A percentile compares a stretch with the other conserved stretches of the same genome.
Evolutionary conservation across 1,140 invertebrate genomes (phyloP).

Genomic region (Stegodyphus mimosarum): DNA sequence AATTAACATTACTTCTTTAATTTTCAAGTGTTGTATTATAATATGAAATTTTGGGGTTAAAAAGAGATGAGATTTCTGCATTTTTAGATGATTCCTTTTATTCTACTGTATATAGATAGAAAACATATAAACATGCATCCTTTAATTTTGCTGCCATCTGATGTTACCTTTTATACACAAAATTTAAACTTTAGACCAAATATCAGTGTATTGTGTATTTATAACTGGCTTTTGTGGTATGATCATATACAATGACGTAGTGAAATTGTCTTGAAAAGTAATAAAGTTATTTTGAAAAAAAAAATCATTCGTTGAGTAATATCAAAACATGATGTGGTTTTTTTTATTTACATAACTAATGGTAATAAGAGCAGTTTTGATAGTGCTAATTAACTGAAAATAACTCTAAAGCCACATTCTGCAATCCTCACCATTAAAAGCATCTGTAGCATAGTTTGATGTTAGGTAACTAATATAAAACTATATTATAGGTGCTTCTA

Average conservation of each 20-base stretch:
- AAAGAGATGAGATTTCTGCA: neutral
- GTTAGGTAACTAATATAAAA: too few species aligned
- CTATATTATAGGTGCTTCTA: too few species aligned
- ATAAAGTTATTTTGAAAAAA: slow-evolving; percentile 58
- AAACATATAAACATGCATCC: slow-evolving; percentile 26
- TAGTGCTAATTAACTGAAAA: too few species aligned
- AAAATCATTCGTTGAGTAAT: neutral
- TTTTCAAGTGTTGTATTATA: too few species aligned
- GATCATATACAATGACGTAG: slow-evolving; percentile 33
- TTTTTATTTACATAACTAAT: too few species aligned
- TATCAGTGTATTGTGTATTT: slow-evolving; percentile 52
- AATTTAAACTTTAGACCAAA: slow-evolving; percentile 57
- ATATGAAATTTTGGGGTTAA: neutral
- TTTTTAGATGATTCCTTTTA: neutral
- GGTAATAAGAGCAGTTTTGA: too few species aligned
- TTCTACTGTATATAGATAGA: neutral
- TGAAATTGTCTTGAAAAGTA: slow-evolving; percentile 20
- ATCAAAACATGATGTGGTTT: too few species aligned
- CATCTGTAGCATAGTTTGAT: too few species aligned
- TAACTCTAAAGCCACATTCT: too few species aligned
- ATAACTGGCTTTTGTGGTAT: slow-evolving; percentile 55
- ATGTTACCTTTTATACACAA: slow-evolving; percentile 53
- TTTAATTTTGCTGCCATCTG: slow-evolving; percentile 39
- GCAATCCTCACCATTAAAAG: too few species aligned
- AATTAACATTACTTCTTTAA: too few species aligned